Conservation (phyloP, 37 sponge, comb jelly and placozoan species). For the Halisarca cf. caerulea region DNA sequence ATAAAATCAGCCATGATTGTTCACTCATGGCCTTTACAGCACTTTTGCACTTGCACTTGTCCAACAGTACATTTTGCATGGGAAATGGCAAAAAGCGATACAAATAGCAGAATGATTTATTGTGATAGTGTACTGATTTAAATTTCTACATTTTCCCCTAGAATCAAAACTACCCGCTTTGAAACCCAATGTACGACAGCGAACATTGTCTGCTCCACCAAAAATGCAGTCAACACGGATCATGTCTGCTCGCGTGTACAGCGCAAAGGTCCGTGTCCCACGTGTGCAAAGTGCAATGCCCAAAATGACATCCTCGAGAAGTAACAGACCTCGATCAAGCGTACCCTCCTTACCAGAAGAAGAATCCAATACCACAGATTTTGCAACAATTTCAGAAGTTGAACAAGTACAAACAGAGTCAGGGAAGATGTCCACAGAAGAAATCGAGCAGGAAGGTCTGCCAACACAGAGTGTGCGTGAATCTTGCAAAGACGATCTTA, state of each 20-base stretch:
- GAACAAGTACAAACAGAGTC: no score
- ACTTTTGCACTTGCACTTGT: no score
- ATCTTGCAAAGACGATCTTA: no score
- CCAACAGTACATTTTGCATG: no score
- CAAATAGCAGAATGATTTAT: not conserved
- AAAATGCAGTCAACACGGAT: not conserved
- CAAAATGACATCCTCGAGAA: not conserved
- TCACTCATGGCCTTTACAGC: no score
- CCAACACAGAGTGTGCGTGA: no score
- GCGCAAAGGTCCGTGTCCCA: conserved; percentile 18
- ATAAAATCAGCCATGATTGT: not conserved
- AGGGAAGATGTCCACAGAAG: no score
- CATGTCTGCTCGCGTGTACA: conserved; percentile 11
- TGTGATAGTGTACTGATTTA: not conserved
- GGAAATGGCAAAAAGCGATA: no score
- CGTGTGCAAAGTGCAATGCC: not conserved
- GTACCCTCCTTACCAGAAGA: not conserved
- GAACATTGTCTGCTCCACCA: conserved; percentile 22
- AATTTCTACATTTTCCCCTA: not conserved
- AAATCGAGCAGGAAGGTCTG: no score
- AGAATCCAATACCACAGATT: no score
- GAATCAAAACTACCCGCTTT: not conserved
- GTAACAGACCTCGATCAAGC: not conserved
- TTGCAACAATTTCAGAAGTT: no score
- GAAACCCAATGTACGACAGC: not conserved